Base-by-base conservation (phyloP, 1,140 invertebrate genomes). In the Leptopilina clavipes region DNA sequence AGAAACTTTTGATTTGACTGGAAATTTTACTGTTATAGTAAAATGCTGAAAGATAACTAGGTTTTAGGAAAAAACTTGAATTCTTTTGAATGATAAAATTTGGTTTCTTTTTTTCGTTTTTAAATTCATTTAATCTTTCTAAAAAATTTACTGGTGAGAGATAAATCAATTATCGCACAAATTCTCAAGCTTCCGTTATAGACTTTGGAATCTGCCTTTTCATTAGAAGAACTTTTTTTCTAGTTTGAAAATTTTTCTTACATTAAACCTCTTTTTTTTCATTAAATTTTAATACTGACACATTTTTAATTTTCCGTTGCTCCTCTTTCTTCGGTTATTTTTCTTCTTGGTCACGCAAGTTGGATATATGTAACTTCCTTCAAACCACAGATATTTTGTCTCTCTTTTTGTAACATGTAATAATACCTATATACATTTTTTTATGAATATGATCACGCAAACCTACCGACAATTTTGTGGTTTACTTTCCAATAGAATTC, bases 401-500 rank as follows among this genome's bases (percentile, higher is more conserved):
- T 40, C 37, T 7, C 7, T 22, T 59, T 25, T 65, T 59, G 18
- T 11, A 11, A 59, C 11, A 22, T 31, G 22, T 65, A 25, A 25
- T 3, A 59, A n/a, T n/a, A n/a, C n/a, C n/a, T 59, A 59, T 59
- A 59, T 65, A 65, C 31, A 25, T 65, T n/a, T 52, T 31, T 31
- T 31, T 22, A 31, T 3, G 56, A 65, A 65, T 65, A 65, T n/a
- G 56, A 65, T 65, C 56, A 65, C 56, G 56, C 56, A 10, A 65
- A 31, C 6, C 22, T 52, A 65, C 22, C 56, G 56, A 31, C 19
- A 65, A 65, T 65, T 65, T 65, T 65, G 56, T 65, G 56, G 56
- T 65, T 65, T 65, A 65, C 56, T 65, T 65, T 65, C 56, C 56
- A 31, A 31, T 65, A 65, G 25, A 65, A 25, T 65, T 65, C 56